These are phyloP conservation scores for Pyralis farinalis DNA, from an alignment of 2,888 invertebrate genomes.

Conservation along the genomic window DNA sequence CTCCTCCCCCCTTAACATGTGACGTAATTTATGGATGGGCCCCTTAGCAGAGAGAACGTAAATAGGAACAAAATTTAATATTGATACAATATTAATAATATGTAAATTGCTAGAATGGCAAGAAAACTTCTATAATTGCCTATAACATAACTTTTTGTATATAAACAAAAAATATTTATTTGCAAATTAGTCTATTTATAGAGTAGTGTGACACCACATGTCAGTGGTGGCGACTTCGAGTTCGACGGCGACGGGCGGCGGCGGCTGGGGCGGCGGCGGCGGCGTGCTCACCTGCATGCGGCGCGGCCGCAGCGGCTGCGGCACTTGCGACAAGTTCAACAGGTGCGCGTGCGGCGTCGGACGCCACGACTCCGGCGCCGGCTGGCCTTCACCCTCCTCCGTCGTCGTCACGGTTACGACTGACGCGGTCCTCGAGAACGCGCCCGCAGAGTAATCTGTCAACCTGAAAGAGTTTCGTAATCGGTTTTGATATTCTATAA, in stretches of 20 bases:
- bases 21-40: too few species aligned
- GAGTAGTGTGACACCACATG: slow-evolving; percentile 53
- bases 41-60: too few species aligned
- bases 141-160: too few species aligned
- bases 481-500: too few species aligned
- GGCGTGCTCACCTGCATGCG: slow-evolving; percentile 42
- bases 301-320: slow-evolving; percentile 34
- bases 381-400: slow-evolving; percentile 18
- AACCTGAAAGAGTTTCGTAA: too few species aligned
- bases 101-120: too few species aligned
- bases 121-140: too few species aligned
- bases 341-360: slow-evolving; percentile 12
- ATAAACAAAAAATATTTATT: too few species aligned
- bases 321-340: slow-evolving; percentile 38
- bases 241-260: slow-evolving; percentile 64
- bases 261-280: slow-evolving; percentile 41
- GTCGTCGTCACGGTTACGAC: slow-evolving; percentile 40
- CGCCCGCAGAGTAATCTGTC: too few species aligned
- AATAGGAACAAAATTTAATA: too few species aligned
- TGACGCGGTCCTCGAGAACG: slow-evolving; percentile 32
- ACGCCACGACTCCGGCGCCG: slow-evolving; percentile 23
- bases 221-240: slow-evolving; percentile 70
- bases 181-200: not conserved
- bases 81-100: too few species aligned
- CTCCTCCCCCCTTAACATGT: too few species aligned